A percentile compares a stretch with the other conserved stretches of the same genome.
Conservation (phyloP, 2,113 vertebrate species). For the Albula goreensis region DNA sequence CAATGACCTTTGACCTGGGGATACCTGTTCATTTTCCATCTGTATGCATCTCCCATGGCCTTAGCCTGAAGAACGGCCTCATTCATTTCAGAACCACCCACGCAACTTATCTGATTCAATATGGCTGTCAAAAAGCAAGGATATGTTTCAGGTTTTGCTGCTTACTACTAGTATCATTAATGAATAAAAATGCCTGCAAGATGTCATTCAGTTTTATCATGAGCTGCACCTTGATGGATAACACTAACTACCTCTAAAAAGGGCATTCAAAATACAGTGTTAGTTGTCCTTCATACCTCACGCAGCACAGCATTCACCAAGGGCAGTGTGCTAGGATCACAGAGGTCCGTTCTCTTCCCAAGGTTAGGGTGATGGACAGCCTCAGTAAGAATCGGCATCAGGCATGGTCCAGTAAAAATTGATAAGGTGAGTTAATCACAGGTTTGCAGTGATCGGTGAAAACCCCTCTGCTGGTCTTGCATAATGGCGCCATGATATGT, state of each 20-base stretch:
- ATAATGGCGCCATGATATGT: slow-evolving; percentile 40
- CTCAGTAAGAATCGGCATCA: background rate
- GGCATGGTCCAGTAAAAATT: background rate
- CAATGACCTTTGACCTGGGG: slow-evolving; percentile 8
- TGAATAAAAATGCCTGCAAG: background rate
- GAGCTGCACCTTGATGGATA: background rate
- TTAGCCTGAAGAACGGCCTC: slow-evolving; percentile 29
- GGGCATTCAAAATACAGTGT: background rate
- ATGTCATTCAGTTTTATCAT: background rate
- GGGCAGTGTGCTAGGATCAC: background rate
- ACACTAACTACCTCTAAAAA: background rate
- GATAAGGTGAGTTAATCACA: background rate
- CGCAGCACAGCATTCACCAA: background rate
- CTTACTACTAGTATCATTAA: background rate
- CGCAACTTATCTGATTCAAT: background rate
- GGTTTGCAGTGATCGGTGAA: background rate
- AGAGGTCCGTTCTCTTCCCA: background rate
- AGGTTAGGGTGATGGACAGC: background rate
- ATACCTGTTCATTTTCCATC: slow-evolving; percentile 11
- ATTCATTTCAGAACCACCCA: slow-evolving; percentile 36
- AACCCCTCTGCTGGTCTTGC: slow-evolving; percentile 33
- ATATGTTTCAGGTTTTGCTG: background rate
- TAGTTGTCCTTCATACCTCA: too few relatives aligned
- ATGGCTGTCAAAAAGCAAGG: background rate
- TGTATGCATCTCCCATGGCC: background rate